Conservation (phyloP, 2,113 vertebrate genomes). For the Myrmophylax atrothorax region DNA sequence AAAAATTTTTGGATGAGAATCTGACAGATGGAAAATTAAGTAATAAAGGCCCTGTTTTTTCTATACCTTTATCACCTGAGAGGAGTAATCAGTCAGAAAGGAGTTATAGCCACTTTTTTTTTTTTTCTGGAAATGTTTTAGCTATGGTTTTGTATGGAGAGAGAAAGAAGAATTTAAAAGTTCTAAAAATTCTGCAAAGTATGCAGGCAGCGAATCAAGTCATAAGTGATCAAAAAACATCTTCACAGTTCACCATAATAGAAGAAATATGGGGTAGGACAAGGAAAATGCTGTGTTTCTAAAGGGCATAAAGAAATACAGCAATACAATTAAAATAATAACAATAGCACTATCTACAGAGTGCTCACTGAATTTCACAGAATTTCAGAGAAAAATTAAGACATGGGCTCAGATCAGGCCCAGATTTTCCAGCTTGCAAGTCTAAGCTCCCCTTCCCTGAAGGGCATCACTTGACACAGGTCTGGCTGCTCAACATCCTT, state of each 20-base stretch:
- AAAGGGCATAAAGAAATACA: neutral
- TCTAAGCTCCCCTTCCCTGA: neutral
- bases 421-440: neutral
- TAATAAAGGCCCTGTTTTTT: neutral
- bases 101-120: neutral
- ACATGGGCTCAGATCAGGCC: neutral
- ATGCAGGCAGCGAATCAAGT: neutral
- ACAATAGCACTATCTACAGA: neutral
- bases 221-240: neutral
- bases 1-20: neutral
- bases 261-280: fast-evolving
- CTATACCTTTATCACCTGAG: neutral
- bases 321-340: neutral
- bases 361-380: neutral
- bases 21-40: neutral
- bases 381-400: neutral
- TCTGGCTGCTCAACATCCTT: neutral
- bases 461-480: neutral
- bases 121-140: neutral
- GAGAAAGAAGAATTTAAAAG: neutral
- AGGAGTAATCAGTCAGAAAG: neutral
- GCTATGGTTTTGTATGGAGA: neutral
- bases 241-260: neutral
- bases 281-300: fast-evolving
- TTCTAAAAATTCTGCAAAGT: neutral